Evolutionary conservation across 1,140 invertebrate genomes (phyloP).

Genomic region (Laupala kohalensis): DNA sequence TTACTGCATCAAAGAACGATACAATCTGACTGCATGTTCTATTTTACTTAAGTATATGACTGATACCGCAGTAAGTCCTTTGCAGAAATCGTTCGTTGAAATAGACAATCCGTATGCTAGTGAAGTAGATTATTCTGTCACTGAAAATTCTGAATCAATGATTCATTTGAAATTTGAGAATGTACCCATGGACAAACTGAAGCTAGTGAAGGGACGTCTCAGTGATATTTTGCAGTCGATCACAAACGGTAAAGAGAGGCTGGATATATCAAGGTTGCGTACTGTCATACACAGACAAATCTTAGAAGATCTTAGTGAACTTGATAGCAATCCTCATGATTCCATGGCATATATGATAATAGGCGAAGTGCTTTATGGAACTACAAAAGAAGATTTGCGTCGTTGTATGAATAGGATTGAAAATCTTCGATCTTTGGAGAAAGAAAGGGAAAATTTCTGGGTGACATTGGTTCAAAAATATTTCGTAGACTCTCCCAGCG

Average conservation of each 20-base stretch:
- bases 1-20: conserved; percentile 38
- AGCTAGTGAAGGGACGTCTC: conserved; percentile 45
- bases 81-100: conserved; percentile 76
- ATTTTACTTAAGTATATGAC: conserved; percentile 72
- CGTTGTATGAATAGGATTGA: conserved; percentile 55
- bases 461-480: conserved; percentile 51
- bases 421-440: conserved; percentile 44
- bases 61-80: conserved; percentile 67
- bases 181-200: conserved; percentile 56
- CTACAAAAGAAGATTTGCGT: conserved; percentile 56
- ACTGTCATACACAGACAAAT: conserved; percentile 59
- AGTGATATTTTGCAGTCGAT: conserved; percentile 39
- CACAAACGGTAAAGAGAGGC: conserved; percentile 33
- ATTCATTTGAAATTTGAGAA: conserved; percentile 62
- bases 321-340: conserved; percentile 66
- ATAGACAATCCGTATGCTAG: conserved; percentile 67
- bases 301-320: conserved; percentile 50
- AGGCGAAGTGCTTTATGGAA: conserved; percentile 70
- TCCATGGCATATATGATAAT: conserved; percentile 61
- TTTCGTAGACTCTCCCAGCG: conserved; percentile 44
- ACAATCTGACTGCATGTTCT: conserved; percentile 42
- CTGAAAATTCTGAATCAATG: conserved; percentile 55
- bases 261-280: conserved; percentile 63
- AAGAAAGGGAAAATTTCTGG: conserved; percentile 58
- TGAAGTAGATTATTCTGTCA: conserved; percentile 37